These are phyloP conservation scores for Hydractinia echinata DNA, from an alignment of 30 jellyfish, hydroid and myxozoan species.

Conservation along the genomic window DNA sequence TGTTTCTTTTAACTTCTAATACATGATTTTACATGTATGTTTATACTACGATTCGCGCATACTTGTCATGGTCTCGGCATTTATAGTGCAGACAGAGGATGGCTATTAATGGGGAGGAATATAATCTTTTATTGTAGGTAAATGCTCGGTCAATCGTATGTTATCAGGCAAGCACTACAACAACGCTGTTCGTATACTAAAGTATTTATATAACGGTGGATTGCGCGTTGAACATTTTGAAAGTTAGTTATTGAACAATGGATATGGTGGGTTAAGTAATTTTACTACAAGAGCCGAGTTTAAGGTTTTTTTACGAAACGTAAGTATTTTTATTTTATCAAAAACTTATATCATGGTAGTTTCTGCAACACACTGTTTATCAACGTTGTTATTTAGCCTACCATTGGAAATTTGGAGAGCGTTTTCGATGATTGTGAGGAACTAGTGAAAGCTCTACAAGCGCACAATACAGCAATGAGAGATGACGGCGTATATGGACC, in stretches of 20 bases:
- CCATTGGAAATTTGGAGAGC: neutral
- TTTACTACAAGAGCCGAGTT: too few species aligned
- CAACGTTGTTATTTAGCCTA: neutral
- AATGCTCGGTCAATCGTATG: conserved; percentile 22
- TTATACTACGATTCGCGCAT: too few species aligned
- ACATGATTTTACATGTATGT: too few species aligned
- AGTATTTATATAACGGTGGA: conserved; percentile 30
- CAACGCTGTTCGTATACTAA: conserved; percentile 21
- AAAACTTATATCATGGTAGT: neutral
- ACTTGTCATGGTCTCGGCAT: too few species aligned
- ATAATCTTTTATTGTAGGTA: too few species aligned
- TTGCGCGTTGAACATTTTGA: conserved; percentile 12
- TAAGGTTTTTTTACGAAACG: too few species aligned
- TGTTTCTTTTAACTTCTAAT: too few species aligned
- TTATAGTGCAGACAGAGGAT: too few species aligned
- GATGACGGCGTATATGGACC: neutral
- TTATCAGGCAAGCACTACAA: conserved; percentile 39
- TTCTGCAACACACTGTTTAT: conserved; percentile 6
- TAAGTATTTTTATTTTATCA: neutral
- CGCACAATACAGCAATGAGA: neutral
- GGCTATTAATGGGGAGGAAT: too few species aligned
- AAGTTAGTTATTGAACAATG: conserved; percentile 5
- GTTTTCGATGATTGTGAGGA: neutral
- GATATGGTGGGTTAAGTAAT: neutral
- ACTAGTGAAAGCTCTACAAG: neutral